Evolutionary conservation across 37 sponge, comb jelly and placozoan species (phyloP), one percentile per base, ranked within the genome.

Genomic region (Crambe crambe): DNA sequence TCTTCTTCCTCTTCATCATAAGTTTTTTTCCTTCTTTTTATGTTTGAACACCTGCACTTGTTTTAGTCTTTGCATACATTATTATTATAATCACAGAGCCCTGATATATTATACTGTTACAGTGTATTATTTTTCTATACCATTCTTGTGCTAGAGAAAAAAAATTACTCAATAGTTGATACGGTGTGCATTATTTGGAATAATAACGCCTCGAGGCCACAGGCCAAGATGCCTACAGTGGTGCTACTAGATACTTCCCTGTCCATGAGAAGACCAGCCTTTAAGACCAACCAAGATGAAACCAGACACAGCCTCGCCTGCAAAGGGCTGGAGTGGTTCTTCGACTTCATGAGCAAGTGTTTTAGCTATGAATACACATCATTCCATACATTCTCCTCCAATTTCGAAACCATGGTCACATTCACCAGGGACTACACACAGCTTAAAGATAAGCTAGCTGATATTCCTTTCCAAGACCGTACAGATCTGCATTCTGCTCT

Each of bases 181-280:
- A n/a, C n/a, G n/a, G n/a, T n/a, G n/a, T n/a, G n/a, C n/a, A n/a
- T n/a, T n/a, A n/a, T n/a, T n/a, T n/a, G n/a, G n/a, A n/a, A n/a
- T n/a, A n/a, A n/a, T n/a, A n/a, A n/a, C n/a, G n/a, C n/a, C n/a
- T n/a, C n/a, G n/a, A n/a, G n/a, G n/a, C n/a, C n/a, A 12, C 12
- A 12, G 51, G 30, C 37, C 56, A 87, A 69, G 27, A 95, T 95
- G 96, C 96, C 96, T n/a, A 89, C 93, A 17, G 80, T 92, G 0
- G n/a, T 95, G 8, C 72, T 95, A 20, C 42, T 95, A 41, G 96
- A 95, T 73, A 69, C 76, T 20, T 95, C 96, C 27, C 85, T 95
- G 47, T 95, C 96, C 37, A 95, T 95, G 96, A 80, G 75, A 56
- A 81, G 93, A 58, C 82, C 86, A 2, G 82, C 51, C 38, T 80